Evolutionary conservation across 37 sponge, comb jelly and placozoan genomes (phyloP), one percentile per base, ranked within the genome.

Genomic region (Chondrilla cf. caribensis): DNA sequence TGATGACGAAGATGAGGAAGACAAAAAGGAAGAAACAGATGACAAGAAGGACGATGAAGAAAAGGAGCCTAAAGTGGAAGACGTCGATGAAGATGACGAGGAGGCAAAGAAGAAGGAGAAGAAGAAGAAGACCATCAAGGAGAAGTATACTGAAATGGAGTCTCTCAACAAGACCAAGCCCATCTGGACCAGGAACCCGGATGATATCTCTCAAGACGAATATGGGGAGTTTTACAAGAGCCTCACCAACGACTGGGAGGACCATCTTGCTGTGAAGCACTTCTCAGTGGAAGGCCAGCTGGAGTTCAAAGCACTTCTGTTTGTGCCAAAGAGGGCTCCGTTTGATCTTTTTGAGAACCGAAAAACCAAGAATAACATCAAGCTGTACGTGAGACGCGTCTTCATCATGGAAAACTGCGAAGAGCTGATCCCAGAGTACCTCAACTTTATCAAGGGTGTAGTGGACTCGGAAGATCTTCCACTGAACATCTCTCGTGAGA

Each of bases 401-500:
- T 98, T 98, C 91, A 98, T 98, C 89, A 98, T 98, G 99, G 99
- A 98, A 67, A 98, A 98, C 75, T 95, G 96, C 68, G 99, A 98
- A 58, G 99, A 98, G 32, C 87, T 98, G 60, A 98, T 98, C 58
- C 99, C 99, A 25, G 99, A 98, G 81, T 98, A 94, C 87, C 93
- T 98, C 77, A 98, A 98, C 82, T 98, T 98, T 83, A 79, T 96
- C 66, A 96, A 92, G 84, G 99, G 99, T 47, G 95, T 98, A 2
- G 96, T 98, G 0, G 99, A 98, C 73, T 91, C 92, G 24, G 99
- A 98, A 55, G 99, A 98, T 85, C 84, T 98, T 24, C 99, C 99
- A 3, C 97, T 98, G 38, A 98, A 98, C 91, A 98, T 98, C 77
- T 93, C 94, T 44, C 94, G 99, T 71, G 99, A 98, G 90, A 96